Conservation (phyloP, 2,888 invertebrate genomes). For the Ecliptopera silaceata region DNA sequence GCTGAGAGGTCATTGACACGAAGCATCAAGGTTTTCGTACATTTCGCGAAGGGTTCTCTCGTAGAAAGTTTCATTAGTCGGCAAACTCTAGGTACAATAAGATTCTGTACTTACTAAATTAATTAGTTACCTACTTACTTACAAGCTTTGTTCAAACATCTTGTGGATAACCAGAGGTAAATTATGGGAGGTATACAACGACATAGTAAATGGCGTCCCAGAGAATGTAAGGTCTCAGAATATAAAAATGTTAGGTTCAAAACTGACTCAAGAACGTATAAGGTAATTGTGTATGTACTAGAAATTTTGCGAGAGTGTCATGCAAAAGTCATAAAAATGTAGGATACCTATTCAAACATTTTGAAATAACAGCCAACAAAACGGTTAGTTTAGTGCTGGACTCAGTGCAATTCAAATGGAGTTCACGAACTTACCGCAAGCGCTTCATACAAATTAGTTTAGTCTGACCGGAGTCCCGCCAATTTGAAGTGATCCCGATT, state of each 20-base stretch:
- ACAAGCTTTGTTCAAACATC: no score
- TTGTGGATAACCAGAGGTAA: no score
- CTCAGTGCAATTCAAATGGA: constrained; percentile 29
- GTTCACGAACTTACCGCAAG: constrained; percentile 57
- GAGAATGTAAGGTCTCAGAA: no score
- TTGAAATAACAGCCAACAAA: constrained; percentile 16
- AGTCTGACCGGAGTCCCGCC: constrained; percentile 64
- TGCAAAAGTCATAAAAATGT: not conserved
- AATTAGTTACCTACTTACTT: not conserved
- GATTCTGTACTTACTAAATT: not conserved
- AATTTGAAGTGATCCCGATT: constrained; percentile 68
- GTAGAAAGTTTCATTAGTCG: constrained; percentile 6
- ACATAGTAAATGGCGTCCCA: no score
- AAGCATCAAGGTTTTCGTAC: constrained; percentile 30
- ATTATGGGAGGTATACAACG: no score
- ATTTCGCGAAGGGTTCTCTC: constrained; percentile 26
- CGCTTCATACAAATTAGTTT: constrained; percentile 56
- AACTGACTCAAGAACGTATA: not conserved
- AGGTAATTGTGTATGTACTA: not conserved
- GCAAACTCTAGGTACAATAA: not conserved
- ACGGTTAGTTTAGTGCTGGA: constrained; percentile 6
- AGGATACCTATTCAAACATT: not conserved
- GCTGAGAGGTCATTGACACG: constrained; percentile 44
- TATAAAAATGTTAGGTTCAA: no score
- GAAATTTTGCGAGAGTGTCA: not conserved